These are phyloP conservation scores for Panzeria rudis DNA, from an alignment of 2,888 invertebrate species.

Conservation along the genomic window DNA sequence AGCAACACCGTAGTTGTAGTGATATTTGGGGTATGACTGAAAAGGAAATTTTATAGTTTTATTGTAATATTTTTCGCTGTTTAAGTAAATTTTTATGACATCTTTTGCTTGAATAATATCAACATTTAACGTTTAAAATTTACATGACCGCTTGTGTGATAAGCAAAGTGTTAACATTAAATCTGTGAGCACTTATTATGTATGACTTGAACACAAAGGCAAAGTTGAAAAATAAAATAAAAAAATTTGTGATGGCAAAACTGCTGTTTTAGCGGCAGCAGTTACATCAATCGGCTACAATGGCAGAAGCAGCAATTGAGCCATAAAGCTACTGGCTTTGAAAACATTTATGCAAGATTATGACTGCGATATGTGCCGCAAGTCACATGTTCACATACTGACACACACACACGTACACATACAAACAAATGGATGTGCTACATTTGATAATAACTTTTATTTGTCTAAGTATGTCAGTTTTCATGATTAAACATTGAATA, in stretches of 20 bases:
- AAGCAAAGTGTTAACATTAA: constrained; percentile 25
- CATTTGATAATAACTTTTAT: constrained; percentile 62
- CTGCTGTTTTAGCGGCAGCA: not conserved
- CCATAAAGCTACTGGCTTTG: constrained; percentile 54
- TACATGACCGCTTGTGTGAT: not conserved
- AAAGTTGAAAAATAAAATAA: constrained; percentile 12
- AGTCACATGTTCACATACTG: constrained; percentile 3
- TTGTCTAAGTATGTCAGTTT: constrained; percentile 56
- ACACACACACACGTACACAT: constrained; percentile 1
- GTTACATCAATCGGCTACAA: not conserved
- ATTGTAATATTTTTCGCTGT: not conserved
- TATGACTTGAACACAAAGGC: constrained; percentile 5
- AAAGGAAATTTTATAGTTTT: constrained; percentile 23
- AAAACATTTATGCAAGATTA: constrained; percentile 38
- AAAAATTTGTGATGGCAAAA: constrained; percentile 9
- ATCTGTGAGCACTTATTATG: not conserved
- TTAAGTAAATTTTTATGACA: not conserved
- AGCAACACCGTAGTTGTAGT: constrained; percentile 84
- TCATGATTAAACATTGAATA: constrained; percentile 52
- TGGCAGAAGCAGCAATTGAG: constrained; percentile 56
- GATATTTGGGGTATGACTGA: constrained; percentile 83
- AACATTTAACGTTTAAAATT: not conserved
- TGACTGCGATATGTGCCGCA: constrained; percentile 23
- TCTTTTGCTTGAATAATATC: not conserved
- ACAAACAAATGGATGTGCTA: constrained; percentile 51